Evolutionary conservation across 2,888 invertebrate species (phyloP).

Genomic region (Holacanthella duospinosa): DNA sequence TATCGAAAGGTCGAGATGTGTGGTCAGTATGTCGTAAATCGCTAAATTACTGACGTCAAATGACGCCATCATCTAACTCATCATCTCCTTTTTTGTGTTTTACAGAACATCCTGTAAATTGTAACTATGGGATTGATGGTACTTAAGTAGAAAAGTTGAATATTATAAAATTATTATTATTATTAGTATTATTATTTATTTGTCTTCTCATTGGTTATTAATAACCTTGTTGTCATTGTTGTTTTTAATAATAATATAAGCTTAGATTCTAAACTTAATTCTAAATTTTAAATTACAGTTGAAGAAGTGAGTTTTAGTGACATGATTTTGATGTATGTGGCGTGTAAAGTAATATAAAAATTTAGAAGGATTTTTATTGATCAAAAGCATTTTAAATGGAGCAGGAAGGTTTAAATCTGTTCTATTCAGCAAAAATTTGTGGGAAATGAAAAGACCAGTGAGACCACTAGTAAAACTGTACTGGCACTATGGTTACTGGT

Average conservation of each 20-base stretch:
- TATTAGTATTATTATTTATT: too few species aligned
- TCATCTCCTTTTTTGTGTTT: neutral
- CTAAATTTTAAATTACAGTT: too few species aligned
- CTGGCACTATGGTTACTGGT: too few species aligned
- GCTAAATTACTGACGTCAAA: slow-evolving; percentile 2
- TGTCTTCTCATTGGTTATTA: too few species aligned
- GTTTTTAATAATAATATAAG: too few species aligned
- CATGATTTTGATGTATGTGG: neutral
- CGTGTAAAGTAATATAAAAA: slow-evolving; percentile 1
- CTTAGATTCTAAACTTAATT: too few species aligned
- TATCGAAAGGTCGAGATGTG: neutral
- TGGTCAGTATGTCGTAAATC: neutral
- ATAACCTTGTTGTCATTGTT: too few species aligned
- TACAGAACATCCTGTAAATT: neutral
- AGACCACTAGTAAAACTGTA: neutral
- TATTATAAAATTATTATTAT: too few species aligned
- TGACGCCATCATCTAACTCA: slow-evolving; percentile 5
- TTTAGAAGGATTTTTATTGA: slow-evolving; percentile 3
- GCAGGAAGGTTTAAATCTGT: neutral
- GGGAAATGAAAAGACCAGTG: neutral
- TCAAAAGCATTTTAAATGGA: slow-evolving; percentile 3
- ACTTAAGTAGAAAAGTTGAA: neutral
- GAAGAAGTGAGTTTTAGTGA: too few species aligned
- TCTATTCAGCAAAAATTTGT: neutral
- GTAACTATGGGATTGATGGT: neutral